Base-by-base conservation (phyloP, 2,888 invertebrate species). In the Drosophila niveifrons region DNA sequence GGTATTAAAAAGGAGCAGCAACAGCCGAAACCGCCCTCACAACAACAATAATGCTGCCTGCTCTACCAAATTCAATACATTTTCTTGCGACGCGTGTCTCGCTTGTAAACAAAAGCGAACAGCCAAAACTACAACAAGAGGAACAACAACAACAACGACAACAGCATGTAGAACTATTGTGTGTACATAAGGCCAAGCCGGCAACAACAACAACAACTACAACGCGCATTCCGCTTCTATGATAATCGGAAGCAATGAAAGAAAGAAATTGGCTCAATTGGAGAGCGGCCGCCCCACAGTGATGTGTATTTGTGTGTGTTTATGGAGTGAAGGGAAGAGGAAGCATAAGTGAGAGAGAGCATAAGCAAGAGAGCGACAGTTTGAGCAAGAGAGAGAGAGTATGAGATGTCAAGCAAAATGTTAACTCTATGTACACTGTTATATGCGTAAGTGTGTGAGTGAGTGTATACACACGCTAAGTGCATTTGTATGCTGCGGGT, bases 251-350 rank as follows among this genome's bases (percentile, higher is more conserved):
- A 87, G 84, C 81, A 84, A 83, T 84, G 82, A 69, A 83, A 83
- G 53, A 52, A 73, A 73, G 72, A 87, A 87, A 84, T 84, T 84
- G 87, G 81, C 83, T 83, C 83, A 84, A 87, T 83, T 83, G 87
- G 74, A 80, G 78, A 86, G 72, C 77, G 58, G 73, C 72, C 63
- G 72, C 71, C 72, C 66, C 66, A 71, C 72, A 31, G 31, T 10
- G 31, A 31, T 36, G 36, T 36, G 36, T 34, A n/a, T n/a, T n/a
- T n/a, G 11, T n/a, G 34, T 36, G 10, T 36, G 34, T 31, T 11
- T 43, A 72, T 36, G 67, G 6, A 23, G 23, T 66, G 56, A 69
- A 51, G 69, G 48, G 63, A 44, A 52, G 36, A 31, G 23, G 23
- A 23, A 23, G 39, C 41, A 44, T 13, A 23, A 31, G 44, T 13